Evolutionary conservation across 2,888 invertebrate genomes (phyloP), one percentile per base, ranked within the genome.

Genomic region (Anodontia alba): DNA sequence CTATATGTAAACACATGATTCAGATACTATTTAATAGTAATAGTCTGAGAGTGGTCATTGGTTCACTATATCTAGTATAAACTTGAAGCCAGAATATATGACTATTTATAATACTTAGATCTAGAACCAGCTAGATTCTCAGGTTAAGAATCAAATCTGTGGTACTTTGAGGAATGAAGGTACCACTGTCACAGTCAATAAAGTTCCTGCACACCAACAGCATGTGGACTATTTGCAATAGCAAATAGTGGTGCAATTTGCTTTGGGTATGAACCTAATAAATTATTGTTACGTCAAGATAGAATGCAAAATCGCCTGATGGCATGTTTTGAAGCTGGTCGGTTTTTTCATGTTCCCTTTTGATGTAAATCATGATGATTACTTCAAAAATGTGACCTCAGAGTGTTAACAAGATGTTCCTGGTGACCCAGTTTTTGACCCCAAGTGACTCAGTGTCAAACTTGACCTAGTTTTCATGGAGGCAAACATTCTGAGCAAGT

Each of bases 121-220:
- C n/a, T n/a, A n/a, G n/a, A n/a, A n/a, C n/a, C n/a, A 62, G 8
- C 23, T 33, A 7, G 33, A 33, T 17, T 20, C 20, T 62, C 23
- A 62, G 7, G 33, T 62, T 10, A 33, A 20, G 10, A 62, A 33
- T 17, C 62, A 62, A 62, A 62, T 62, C 5, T 62, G 62, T 33
- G 33, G 33, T 8, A 62, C 33, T 12, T 20, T 62, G 62, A 62
- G 17, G 33, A 8, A 33, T 62, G 62, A 62, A 62, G 33, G 62
- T 33, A 62, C 62, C 12, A 33, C 2, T 62, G 62, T 62, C 20
- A 62, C 31, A 33, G 31, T 10, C 31, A 62, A 62, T 33, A 62
- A 62, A 33, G 62, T 62, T 8, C 62, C 62, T 62, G 33, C 33
- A 5, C 62, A 62, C 31, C 33, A 62, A 62, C 62, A 62, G 20